phyloP scores from a whole-genome alignment of 2,113 vertebrate genomes.

The Bos javanicus region DNA sequence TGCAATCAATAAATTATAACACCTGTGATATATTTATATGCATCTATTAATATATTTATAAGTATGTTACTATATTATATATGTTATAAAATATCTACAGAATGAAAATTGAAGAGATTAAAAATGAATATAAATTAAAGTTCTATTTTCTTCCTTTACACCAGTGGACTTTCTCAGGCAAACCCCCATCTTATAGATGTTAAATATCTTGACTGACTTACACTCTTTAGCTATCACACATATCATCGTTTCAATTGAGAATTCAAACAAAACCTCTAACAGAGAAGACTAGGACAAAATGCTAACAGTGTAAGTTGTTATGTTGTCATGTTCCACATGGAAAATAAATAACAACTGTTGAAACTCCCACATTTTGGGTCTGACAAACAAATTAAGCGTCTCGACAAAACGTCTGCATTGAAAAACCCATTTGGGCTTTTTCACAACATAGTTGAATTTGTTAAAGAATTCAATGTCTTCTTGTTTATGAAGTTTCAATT shows the following conservation, averaged over 20 bases:
- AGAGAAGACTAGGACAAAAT: conserved; percentile 26
- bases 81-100: not conserved
- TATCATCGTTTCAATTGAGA: conserved; percentile 28
- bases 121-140: not conserved
- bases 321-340: conserved; percentile 33
- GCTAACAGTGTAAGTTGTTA: conserved; percentile 13
- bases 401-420: conserved; percentile 70
- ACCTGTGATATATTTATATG: not conserved
- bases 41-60: not conserved
- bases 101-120: not conserved
- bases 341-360: conserved; percentile 56
- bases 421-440: conserved; percentile 69
- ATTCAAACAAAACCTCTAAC: conserved; percentile 32
- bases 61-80: not conserved
- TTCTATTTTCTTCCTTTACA: not conserved
- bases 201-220: not conserved
- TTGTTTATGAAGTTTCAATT: conserved; percentile 76
- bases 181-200: not conserved
- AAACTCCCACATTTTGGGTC: conserved; percentile 64
- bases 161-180: not conserved
- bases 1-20: not conserved
- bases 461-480: conserved; percentile 61
- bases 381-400: conserved; percentile 76
- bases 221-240: not conserved
- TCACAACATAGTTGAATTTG: conserved; percentile 62